phyloP scores from a whole-genome alignment of 2,113 vertebrate genomes.

The Psittacula cyanocephala region DNA sequence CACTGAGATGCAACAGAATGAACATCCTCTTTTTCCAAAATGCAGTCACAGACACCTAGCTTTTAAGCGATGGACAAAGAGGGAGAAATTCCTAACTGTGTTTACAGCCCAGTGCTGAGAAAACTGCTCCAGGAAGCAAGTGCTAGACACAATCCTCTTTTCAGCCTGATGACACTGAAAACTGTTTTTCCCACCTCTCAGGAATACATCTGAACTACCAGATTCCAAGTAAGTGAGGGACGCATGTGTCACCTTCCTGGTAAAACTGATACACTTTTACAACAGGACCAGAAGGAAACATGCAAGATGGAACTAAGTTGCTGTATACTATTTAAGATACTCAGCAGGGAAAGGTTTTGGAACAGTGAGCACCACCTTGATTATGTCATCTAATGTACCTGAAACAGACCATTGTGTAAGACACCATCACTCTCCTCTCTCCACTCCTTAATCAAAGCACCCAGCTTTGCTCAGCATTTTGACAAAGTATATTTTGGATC shows the following conservation, averaged over 20 bases:
- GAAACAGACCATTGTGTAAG: not conserved
- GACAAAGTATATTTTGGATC: not conserved
- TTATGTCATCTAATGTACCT: accelerated
- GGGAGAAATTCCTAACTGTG: not conserved
- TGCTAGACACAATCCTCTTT: not conserved
- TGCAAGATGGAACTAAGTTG: not conserved
- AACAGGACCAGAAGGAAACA: not conserved
- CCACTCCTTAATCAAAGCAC: not conserved
- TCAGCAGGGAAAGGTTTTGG: not conserved
- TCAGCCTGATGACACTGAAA: not conserved
- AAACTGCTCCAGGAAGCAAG: not conserved
- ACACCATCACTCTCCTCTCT: not conserved
- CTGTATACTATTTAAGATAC: not conserved
- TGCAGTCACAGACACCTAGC: not conserved
- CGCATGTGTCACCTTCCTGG: not conserved
- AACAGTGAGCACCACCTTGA: not conserved
- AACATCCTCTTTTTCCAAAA: not conserved
- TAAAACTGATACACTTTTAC: not conserved
- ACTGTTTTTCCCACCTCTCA: not conserved
- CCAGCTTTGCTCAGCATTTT: not conserved
- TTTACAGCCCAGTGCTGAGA: not conserved
- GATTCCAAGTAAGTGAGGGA: accelerated
- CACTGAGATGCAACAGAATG: not conserved
- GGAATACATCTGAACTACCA: not conserved
- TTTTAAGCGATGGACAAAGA: not conserved